phyloP scores from a whole-genome alignment of 2,797 vertebrate genomes.

The Gorsachius magnificus region DNA sequence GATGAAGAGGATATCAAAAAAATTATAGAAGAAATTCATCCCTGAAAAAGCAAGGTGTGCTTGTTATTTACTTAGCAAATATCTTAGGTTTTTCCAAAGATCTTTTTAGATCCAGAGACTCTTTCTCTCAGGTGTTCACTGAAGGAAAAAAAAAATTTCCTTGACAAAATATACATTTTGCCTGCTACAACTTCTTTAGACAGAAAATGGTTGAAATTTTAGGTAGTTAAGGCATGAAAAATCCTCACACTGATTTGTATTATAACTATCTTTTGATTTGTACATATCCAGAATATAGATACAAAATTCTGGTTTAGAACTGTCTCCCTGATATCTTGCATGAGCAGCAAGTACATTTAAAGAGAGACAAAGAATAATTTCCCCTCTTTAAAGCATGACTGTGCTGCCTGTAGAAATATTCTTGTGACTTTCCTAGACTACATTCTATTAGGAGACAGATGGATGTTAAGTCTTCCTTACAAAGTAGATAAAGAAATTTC shows the following conservation, averaged over 20 bases:
- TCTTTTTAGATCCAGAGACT: background rate
- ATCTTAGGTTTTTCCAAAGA: background rate
- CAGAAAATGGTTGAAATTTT: background rate
- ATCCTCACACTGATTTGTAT: background rate
- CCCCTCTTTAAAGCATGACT: background rate
- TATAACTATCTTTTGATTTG: background rate
- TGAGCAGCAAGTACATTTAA: background rate
- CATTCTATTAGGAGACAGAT: background rate
- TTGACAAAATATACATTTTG: background rate
- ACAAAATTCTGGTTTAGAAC: background rate
- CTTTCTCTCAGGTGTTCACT: background rate
- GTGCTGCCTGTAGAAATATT: background rate
- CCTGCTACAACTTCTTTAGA: background rate
- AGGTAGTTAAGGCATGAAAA: background rate
- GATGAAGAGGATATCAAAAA: background rate
- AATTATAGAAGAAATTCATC: background rate
- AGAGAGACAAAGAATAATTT: background rate
- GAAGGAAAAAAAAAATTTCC: background rate
- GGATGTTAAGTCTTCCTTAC: background rate
- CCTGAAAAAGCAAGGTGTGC: background rate
- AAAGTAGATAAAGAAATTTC: background rate
- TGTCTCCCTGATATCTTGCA: background rate
- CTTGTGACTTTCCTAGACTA: background rate
- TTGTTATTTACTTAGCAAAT: background rate
- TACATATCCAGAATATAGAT: background rate